These are phyloP conservation scores for Macrosiphum euphorbiae DNA, from an alignment of 2,888 invertebrate species.

Conservation along the genomic window DNA sequence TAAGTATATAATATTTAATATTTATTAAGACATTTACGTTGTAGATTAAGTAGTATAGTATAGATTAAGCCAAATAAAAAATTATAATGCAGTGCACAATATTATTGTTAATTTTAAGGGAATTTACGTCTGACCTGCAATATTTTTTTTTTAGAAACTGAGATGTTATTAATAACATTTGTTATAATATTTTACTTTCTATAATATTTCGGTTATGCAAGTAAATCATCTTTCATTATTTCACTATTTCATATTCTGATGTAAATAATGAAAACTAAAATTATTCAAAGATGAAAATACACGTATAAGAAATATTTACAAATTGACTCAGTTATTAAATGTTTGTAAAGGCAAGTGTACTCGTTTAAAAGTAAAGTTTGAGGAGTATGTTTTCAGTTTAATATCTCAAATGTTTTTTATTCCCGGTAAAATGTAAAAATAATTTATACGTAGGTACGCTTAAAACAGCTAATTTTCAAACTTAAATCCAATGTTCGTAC, in stretches of 20 bases:
- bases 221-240: not conserved
- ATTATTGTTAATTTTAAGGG: not conserved
- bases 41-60: not conserved
- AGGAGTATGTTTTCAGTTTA: not conserved
- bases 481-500: not conserved
- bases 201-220: not conserved
- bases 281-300: not conserved
- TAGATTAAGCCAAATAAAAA: not conserved
- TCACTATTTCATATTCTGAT: not conserved
- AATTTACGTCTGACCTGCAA: not conserved
- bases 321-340: not conserved
- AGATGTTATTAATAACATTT: not conserved
- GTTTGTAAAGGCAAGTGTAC: not conserved
- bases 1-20: not conserved
- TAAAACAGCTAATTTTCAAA: not conserved
- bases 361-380: not conserved
- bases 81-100: not conserved
- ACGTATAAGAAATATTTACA: not conserved
- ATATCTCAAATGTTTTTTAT: not conserved
- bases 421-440: too few relatives aligned
- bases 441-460: too few relatives aligned
- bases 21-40: not conserved
- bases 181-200: not conserved
- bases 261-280: not conserved
- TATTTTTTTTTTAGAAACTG: not conserved